Base-by-base conservation (phyloP, 2,888 invertebrate species). In the Andrena hattorfiana region DNA sequence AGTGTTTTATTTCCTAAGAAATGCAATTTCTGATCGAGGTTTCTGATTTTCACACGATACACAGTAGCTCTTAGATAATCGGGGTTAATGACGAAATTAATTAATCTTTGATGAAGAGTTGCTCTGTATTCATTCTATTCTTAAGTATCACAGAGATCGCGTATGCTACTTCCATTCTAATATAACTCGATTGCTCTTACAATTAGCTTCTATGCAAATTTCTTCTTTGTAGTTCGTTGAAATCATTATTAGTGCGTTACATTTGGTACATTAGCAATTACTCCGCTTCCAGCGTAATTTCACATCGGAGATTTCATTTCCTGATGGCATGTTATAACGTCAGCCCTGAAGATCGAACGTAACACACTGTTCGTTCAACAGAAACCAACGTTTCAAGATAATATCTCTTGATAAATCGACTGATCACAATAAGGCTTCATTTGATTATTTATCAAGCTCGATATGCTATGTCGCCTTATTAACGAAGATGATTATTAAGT, bases 121-220 rank as follows among this genome's bases (percentile, higher is more conserved):
- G 16, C 48, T 32, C 7, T n/a, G n/a, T 62, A 62, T 7, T 16
- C 30, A 32, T 62, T 32, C 6, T 7, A n/a, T 2, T 62, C 8
- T 62, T n/a, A 62, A 32, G 16, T n/a, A 13, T 60, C 56, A 13
- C 56, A 56, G 56, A 56, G 56, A 56, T 26, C 23, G 20, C 56
- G 20, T 13, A 23, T 26, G 42, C 42, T 42, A 42, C 42, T 16
- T 42, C 16, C 42, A 16, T 42, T 42, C 42, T 42, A 42, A 42
- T 16, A 42, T 16, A 42, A 42, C 42, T 42, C 42, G 42, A 42
- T 42, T 5, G 16, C 16, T 42, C 16, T 42, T 42, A 16, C 42
- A 42, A 42, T 42, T 16, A 42, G 42, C 42, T 42, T 42, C 42
- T 16, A 42, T 42, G 42, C 42, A 42, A 42, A 42, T 42, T 42